These are phyloP conservation scores for Nematolebias whitei DNA, from an alignment of 2,113 vertebrate genomes.

Conservation along the genomic window DNA sequence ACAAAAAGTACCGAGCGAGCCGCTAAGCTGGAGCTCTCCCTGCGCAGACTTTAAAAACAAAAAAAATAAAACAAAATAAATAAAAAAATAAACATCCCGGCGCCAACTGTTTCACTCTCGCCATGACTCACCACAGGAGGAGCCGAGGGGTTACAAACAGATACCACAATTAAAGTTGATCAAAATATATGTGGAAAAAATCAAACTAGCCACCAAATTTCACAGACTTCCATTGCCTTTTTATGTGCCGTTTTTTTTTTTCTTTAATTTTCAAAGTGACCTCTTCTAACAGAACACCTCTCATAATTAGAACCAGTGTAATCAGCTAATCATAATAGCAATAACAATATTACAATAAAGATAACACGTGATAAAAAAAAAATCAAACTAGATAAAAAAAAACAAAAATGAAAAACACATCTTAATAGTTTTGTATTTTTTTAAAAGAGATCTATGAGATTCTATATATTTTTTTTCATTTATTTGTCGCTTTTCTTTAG, in stretches of 20 bases:
- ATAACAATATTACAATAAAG: conserved; percentile 87
- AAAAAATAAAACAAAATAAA: conserved; percentile 2
- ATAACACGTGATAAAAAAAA: conserved; percentile 81
- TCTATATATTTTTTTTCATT: conserved; percentile 77
- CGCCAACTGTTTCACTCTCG: conserved; percentile 54
- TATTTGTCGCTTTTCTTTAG: conserved; percentile 73
- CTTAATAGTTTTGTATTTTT: conserved; percentile 72
- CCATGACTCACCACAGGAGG: conserved; percentile 51
- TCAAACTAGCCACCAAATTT: conserved; percentile 54
- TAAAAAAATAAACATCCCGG: conserved; percentile 20
- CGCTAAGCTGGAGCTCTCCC: too few species aligned
- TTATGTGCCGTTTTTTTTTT: conserved; percentile 78
- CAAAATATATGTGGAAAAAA: conserved; percentile 14
- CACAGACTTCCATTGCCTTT: conserved; percentile 71
- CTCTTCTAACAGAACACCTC: conserved; percentile 83
- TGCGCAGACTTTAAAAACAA: conserved; percentile 40
- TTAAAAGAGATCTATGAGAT: conserved; percentile 82
- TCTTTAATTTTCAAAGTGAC: conserved; percentile 81
- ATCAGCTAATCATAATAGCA: conserved; percentile 85
- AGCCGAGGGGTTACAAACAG: conserved; percentile 55
- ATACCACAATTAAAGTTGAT: conserved; percentile 46
- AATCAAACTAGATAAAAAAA: conserved; percentile 80
- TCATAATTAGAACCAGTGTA: conserved; percentile 82
- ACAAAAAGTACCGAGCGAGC: conserved; percentile 57
- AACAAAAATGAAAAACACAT: conserved; percentile 81